Percentiles rank a stretch among this genome's conserved stretches.
phyloP scores from a whole-genome alignment of 2,888 invertebrate genomes.

The Eumacrocentrus americanus region DNA sequence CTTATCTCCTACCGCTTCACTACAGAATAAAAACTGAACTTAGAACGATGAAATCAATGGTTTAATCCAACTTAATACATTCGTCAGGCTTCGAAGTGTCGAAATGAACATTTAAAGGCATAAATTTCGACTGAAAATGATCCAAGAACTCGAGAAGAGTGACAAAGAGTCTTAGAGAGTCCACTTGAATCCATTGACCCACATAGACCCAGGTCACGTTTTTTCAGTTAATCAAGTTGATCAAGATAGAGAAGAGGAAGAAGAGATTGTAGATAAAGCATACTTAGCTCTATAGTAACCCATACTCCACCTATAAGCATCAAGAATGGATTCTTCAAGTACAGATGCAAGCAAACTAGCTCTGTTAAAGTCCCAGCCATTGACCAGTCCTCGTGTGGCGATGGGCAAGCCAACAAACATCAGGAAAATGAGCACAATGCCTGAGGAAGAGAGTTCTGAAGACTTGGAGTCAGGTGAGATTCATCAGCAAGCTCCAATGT shows the following conservation, averaged over 20 bases:
- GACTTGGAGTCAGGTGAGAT: slow-evolving; percentile 46
- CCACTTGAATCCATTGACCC: not conserved
- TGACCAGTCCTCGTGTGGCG: slow-evolving; percentile 22
- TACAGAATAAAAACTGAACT: not conserved
- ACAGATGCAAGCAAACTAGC: slow-evolving; percentile 36
- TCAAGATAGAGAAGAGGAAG: not conserved
- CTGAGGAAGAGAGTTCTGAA: slow-evolving; percentile 52
- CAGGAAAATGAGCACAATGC: slow-evolving; percentile 57
- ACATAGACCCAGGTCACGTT: slow-evolving; percentile 7
- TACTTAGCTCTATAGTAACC: too few relatives aligned
- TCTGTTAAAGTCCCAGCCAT: slow-evolving; percentile 34
- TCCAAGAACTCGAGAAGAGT: too few relatives aligned
- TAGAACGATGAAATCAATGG: too few relatives aligned
- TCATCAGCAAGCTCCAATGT: slow-evolving; percentile 21
- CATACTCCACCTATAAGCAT: not conserved
- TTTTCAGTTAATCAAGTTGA: not conserved
- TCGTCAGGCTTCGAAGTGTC: not conserved
- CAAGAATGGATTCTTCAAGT: slow-evolving; percentile 14
- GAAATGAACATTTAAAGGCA: too few relatives aligned
- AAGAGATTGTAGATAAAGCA: too few relatives aligned
- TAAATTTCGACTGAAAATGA: too few relatives aligned
- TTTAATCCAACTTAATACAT: not conserved
- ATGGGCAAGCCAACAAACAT: slow-evolving; percentile 44
- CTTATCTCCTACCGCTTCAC: not conserved
- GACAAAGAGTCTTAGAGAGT: not conserved